Evolutionary conservation across 2,888 invertebrate genomes (phyloP).

Genomic region (Aplocera efformata): DNA sequence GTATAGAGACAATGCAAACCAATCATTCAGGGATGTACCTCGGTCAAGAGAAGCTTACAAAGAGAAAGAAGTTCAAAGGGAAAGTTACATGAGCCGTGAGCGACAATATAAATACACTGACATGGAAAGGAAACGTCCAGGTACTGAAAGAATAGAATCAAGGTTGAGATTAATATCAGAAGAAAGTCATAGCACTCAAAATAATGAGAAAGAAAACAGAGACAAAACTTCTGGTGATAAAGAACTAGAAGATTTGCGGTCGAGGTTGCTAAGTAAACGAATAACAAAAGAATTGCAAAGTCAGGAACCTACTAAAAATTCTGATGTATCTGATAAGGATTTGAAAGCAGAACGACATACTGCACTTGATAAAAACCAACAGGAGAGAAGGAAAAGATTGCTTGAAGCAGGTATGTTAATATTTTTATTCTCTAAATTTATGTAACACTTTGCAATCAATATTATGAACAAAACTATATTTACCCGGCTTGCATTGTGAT

Average conservation of each 20-base stretch:
- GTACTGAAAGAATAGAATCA: conserved; percentile 64
- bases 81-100: conserved; percentile 56
- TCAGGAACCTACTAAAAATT: conserved; percentile 60
- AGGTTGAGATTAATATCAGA: conserved; percentile 62
- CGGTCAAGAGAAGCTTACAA: conserved; percentile 55
- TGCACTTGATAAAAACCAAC: conserved; percentile 71
- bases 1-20: conserved; percentile 46
- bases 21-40: conserved; percentile 48
- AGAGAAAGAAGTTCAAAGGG: conserved; percentile 60
- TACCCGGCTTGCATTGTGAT: no score
- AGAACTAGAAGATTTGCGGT: conserved; percentile 87
- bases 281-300: conserved; percentile 83
- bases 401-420: conserved; percentile 82
- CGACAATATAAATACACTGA: conserved; percentile 65
- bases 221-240: conserved; percentile 76
- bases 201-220: conserved; percentile 73
- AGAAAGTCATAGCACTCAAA: conserved; percentile 58
- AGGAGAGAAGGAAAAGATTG: conserved; percentile 83
- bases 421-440: no score
- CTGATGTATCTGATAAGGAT: conserved; percentile 66
- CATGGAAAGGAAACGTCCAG: conserved; percentile 56
- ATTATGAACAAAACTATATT: no score
- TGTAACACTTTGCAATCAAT: no score
- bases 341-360: conserved; percentile 60
- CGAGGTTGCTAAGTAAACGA: conserved; percentile 85